Base-by-base conservation (phyloP, 2,113 vertebrate genomes). In the Fregetta grallaria region DNA sequence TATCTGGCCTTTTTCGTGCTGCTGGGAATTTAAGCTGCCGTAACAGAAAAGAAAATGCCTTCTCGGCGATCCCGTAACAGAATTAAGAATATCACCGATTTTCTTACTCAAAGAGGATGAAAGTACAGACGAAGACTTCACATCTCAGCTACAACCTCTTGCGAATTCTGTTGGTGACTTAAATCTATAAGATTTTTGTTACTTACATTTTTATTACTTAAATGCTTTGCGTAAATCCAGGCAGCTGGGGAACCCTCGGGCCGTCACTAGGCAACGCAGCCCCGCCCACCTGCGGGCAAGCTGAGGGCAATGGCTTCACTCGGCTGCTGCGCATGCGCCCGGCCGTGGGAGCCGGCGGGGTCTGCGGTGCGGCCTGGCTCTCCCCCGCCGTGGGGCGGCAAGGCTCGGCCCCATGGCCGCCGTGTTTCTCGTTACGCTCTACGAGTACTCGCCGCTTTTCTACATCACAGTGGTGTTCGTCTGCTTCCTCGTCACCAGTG, bases 391-490 rank as follows among this genome's bases (percentile, higher is more conserved):
- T 97, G 42, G 85, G 32, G 32, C 22, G 22, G 50, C 5, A 5
- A 2, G 32, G 56, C 16, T 15, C 25, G 40, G 34, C 55, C 27
- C 52, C 12, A 99, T 99, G 99, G 99, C 98, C 19, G 98, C 98
- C 3, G 98, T 98, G 34, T 98, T 99, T 44, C 96, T 99, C 14
- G 98, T 99, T 7, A 99, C 98, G 27, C 92, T 99, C 2, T 99
- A 98, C 66, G 99, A 99, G 62, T 99, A 99, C 82, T 99, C 99
- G 6, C 99, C 99, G 8, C 97, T 99, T 10, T 99, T 99, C 86
- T 99, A 99, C 96, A 99, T 99, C 56, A 95, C 98, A 18, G 98
- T 99, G 79, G 98, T 99, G 27, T 99, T 99, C 22, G 86, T 99
- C 55, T 99, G 99, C 93, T 99, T 99, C 95, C 70, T 99, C 53